A percentile compares a stretch with the other conserved stretches of the same genome.
Evolutionary conservation across 2,797 vertebrate species (phyloP).

Genomic region (Phalloptychus januarius): DNA sequence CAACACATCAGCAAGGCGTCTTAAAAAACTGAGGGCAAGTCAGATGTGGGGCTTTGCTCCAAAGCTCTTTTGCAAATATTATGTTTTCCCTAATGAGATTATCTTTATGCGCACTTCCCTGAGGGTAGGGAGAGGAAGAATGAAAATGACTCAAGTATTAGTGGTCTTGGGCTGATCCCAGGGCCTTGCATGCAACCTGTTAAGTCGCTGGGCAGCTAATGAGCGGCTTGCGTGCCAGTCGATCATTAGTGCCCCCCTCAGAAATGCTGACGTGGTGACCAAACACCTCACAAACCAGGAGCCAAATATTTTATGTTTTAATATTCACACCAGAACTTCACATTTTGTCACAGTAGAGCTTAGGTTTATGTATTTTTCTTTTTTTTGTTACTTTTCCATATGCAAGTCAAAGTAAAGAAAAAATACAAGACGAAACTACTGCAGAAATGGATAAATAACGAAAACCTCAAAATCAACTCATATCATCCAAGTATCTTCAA

Average conservation of each 20-base stretch:
- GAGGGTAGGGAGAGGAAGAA: slow-evolving; percentile 42
- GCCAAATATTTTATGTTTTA: not conserved
- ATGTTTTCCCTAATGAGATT: slow-evolving; percentile 76
- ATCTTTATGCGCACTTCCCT: slow-evolving; percentile 59
- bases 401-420: no score
- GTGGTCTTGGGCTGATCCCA: slow-evolving; percentile 59
- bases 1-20: not conserved
- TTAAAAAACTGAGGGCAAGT: not conserved
- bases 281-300: slow-evolving; percentile 72
- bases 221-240: slow-evolving; percentile 79
- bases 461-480: not conserved
- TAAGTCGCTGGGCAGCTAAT: slow-evolving; percentile 76
- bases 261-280: slow-evolving; percentile 68
- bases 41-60: slow-evolving; percentile 41
- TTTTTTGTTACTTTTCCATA: no score
- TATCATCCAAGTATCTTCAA: not conserved
- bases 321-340: not conserved
- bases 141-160: slow-evolving; percentile 64
- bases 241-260: slow-evolving; percentile 70
- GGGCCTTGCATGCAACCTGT: slow-evolving; percentile 76
- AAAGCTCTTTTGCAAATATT: slow-evolving; percentile 69
- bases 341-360: no score
- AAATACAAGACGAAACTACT: no score
- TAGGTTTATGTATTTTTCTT: no score
- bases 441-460: no score